Evolutionary conservation across 2,797 vertebrate species (phyloP).

Genomic region (Lithobates sylvaticus): DNA sequence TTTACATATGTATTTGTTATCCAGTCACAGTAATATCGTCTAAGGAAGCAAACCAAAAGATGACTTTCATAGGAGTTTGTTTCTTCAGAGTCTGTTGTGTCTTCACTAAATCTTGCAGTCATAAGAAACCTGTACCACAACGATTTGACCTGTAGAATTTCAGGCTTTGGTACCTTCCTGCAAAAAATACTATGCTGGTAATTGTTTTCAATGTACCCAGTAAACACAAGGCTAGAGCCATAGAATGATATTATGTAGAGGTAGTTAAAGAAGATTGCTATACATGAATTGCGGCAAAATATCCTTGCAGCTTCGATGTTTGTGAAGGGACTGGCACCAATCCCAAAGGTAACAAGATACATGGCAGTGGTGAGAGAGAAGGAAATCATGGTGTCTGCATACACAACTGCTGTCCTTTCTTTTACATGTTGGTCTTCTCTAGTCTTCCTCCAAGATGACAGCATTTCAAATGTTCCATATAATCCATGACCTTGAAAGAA

Average conservation of each 20-base stretch:
- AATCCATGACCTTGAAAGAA: slow-evolving; percentile 88
- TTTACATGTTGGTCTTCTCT: slow-evolving; percentile 98
- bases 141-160: slow-evolving; percentile 91
- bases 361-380: slow-evolving; percentile 96
- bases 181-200: slow-evolving; percentile 98
- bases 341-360: slow-evolving; percentile 96
- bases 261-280: slow-evolving; percentile 94
- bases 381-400: slow-evolving; percentile 96
- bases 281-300: slow-evolving; percentile 95
- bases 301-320: slow-evolving; percentile 98
- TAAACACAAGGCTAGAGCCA: slow-evolving; percentile 97
- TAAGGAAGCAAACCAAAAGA: slow-evolving; percentile 94
- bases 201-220: slow-evolving; percentile 97
- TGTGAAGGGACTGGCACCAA: slow-evolving; percentile 98
- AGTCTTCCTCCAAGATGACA: slow-evolving; percentile 96
- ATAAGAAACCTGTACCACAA: slow-evolving; percentile 97
- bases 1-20: slow-evolving; percentile 99
- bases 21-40: slow-evolving; percentile 98
- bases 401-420: slow-evolving; percentile 94
- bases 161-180: slow-evolving; percentile 91
- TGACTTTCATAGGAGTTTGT: slow-evolving; percentile 91
- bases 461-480: slow-evolving; percentile 97
- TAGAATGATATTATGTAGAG: slow-evolving; percentile 98
- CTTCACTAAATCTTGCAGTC: slow-evolving; percentile 95
- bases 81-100: slow-evolving; percentile 81